A percentile compares a stretch with the other conserved stretches of the same genome.
Evolutionary conservation across 2,797 vertebrate genomes (phyloP).

Genomic region (Poecilia picta): DNA sequence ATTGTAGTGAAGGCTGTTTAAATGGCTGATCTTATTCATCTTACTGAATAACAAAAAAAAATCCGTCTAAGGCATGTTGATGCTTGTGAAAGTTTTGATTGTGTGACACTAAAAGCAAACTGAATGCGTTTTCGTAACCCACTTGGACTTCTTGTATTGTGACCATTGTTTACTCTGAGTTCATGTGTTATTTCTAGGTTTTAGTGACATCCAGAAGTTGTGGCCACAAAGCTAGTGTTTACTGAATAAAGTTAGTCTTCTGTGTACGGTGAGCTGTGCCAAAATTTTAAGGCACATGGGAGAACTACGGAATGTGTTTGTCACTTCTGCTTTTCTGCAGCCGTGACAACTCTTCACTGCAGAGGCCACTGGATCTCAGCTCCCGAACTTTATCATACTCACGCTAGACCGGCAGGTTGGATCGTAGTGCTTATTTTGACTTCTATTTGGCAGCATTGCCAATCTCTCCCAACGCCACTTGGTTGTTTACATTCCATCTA

Average conservation of each 20-base stretch:
- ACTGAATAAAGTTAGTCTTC: conserved; percentile 16
- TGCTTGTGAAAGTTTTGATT: conserved; percentile 3
- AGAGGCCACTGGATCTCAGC: conserved; percentile 28
- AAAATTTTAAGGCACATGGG: conserved; percentile 52
- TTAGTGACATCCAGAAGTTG: conserved; percentile 11
- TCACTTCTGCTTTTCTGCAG: conserved; percentile 47
- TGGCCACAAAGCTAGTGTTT: conserved; percentile 18
- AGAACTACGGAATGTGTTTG: conserved; percentile 50
- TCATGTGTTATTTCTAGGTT: conserved; percentile 10
- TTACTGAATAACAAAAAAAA: neutral
- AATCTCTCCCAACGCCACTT: neutral
- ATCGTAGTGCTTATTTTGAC: conserved; percentile 1
- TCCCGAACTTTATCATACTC: conserved; percentile 21
- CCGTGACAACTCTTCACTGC: conserved; percentile 32
- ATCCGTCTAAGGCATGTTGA: neutral
- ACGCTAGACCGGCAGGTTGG: conserved; percentile 13
- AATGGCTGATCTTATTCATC: neutral
- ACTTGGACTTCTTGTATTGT: neutral
- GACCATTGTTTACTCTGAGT: neutral
- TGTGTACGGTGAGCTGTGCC: conserved; percentile 55
- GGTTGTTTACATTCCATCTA: conserved; percentile 4
- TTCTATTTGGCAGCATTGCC: conserved; percentile 5
- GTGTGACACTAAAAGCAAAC: neutral
- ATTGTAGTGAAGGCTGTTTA: neutral
- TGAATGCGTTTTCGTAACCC: neutral